These are phyloP conservation scores for Diplazon laetatorius DNA, from an alignment of 2,888 invertebrate species.

Conservation along the genomic window DNA sequence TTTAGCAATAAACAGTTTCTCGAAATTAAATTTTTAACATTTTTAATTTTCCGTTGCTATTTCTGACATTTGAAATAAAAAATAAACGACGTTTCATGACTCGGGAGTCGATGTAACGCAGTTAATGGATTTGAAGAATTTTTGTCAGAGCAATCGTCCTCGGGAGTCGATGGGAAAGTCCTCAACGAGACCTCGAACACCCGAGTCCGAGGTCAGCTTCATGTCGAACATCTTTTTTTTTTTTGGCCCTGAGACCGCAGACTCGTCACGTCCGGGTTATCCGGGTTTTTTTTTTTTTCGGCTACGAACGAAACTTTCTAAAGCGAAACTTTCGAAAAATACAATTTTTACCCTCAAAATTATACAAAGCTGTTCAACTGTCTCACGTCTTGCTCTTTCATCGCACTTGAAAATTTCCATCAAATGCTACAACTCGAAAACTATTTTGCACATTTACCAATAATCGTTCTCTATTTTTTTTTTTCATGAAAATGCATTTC, in stretches of 20 bases:
- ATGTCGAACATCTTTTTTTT: slow-evolving; percentile 25
- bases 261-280: slow-evolving; percentile 14
- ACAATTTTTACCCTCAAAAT: too few relatives aligned
- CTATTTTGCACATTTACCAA: too few relatives aligned
- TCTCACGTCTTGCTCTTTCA: too few relatives aligned
- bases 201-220: slow-evolving; percentile 24
- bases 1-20: too few relatives aligned
- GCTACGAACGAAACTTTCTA: slow-evolving; percentile 32
- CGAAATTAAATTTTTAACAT: too few relatives aligned
- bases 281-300: slow-evolving; percentile 18
- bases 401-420: not conserved
- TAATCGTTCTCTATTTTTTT: not conserved
- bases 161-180: slow-evolving; percentile 1
- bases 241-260: slow-evolving; percentile 26
- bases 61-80: not conserved
- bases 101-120: not conserved
- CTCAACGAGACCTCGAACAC: not conserved
- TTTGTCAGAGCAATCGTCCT: not conserved
- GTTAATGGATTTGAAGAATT: not conserved
- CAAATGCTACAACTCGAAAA: not conserved
- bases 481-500: not conserved
- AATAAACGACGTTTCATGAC: too few relatives aligned
- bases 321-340: too few relatives aligned
- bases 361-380: too few relatives aligned
- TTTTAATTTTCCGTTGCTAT: not conserved